phyloP scores from a whole-genome alignment of 2,888 invertebrate species.

The Physocephala rufipes region DNA sequence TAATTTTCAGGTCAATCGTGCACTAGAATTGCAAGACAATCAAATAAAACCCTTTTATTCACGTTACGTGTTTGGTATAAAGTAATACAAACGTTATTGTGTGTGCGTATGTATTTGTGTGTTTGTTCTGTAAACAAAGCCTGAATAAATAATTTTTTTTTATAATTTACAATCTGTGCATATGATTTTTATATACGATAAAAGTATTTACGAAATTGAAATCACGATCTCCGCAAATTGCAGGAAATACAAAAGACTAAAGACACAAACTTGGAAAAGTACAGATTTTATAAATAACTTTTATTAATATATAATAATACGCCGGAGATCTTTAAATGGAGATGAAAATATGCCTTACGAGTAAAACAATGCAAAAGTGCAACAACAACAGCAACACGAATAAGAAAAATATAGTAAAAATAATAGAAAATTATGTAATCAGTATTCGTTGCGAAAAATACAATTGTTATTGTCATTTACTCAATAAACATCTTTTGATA shows the following conservation, averaged over 20 bases:
- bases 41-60: too few species aligned
- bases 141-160: too few species aligned
- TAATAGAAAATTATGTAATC: slow-evolving; percentile 30
- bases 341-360: neutral
- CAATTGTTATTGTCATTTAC: slow-evolving; percentile 1
- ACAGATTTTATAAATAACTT: neutral
- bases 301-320: too few species aligned
- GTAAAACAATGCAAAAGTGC: slow-evolving; percentile 11
- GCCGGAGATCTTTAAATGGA: neutral
- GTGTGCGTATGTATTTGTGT: too few species aligned
- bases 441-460: neutral
- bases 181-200: neutral
- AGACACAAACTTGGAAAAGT: slow-evolving; percentile 49
- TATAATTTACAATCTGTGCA: neutral
- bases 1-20: too few species aligned
- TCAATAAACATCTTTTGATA: neutral
- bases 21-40: too few species aligned
- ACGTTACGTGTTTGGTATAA: too few species aligned
- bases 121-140: too few species aligned
- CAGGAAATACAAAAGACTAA: slow-evolving; percentile 47
- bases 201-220: slow-evolving; percentile 12
- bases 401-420: neutral
- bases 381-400: slow-evolving; percentile 12
- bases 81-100: too few species aligned
- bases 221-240: slow-evolving; percentile 8